Percentiles rank a stretch among this genome's conserved stretches.
Evolutionary conservation across 1,140 invertebrate species (phyloP).

Genomic region (Drosophila jambulina): DNA sequence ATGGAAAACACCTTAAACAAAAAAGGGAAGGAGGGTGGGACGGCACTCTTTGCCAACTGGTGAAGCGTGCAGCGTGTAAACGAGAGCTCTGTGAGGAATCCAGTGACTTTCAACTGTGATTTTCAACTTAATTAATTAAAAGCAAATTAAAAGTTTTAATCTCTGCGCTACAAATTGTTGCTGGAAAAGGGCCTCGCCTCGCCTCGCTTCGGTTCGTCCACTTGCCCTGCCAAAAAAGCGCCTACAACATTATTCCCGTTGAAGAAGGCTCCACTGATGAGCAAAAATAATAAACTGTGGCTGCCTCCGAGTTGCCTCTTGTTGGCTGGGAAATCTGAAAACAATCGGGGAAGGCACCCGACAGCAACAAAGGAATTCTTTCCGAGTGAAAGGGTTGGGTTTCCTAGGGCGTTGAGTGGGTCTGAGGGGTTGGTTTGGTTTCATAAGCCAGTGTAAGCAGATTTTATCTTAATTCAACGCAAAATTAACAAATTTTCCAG

Average conservation of each 20-base stretch:
- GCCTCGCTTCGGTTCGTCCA: not conserved
- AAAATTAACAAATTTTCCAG: constrained; percentile 78
- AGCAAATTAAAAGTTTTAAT: constrained; percentile 84
- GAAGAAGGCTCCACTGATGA: constrained; percentile 66
- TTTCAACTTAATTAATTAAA: constrained; percentile 84
- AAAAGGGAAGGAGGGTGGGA: not conserved
- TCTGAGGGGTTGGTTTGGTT: constrained; percentile 55
- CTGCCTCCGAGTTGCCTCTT: constrained; percentile 37
- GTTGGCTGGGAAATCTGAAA: constrained; percentile 60
- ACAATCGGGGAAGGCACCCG: constrained; percentile 59
- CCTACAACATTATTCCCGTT: constrained; percentile 45
- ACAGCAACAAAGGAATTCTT: constrained; percentile 44
- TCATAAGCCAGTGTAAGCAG: constrained; percentile 77
- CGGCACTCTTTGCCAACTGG: constrained; percentile 3
- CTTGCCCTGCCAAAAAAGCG: constrained; percentile 36
- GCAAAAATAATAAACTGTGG: constrained; percentile 80
- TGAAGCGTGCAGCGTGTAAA: constrained; percentile 46
- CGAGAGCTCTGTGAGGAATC: constrained; percentile 44
- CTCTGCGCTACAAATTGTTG: constrained; percentile 75
- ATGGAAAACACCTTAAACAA: constrained; percentile 54
- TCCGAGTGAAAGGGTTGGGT: constrained; percentile 20
- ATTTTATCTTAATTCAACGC: constrained; percentile 77
- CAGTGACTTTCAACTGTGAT: constrained; percentile 79
- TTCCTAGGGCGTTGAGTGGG: not conserved
- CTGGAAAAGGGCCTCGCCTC: constrained; percentile 59